Percentiles rank a stretch among this genome's conserved stretches.
Conservation (phyloP, 2,888 invertebrate genomes). For the Perdita meconis region DNA sequence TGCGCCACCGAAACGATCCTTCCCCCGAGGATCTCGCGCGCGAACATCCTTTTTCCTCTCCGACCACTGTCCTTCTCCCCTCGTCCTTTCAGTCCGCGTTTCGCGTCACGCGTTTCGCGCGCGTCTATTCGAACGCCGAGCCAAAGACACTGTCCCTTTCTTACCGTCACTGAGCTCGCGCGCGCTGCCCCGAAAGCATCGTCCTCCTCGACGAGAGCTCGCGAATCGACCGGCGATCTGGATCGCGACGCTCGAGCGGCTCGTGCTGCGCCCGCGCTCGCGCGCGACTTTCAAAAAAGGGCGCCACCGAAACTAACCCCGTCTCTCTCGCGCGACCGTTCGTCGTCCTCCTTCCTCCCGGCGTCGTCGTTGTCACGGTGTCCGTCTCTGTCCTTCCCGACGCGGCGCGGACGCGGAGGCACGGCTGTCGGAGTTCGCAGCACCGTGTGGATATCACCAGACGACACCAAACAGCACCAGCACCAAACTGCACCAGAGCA, state of each 20-base stretch:
- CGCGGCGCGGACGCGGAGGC: neutral
- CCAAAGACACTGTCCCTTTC: neutral
- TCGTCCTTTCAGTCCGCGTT: neutral
- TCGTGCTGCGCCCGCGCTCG: conserved; percentile 22
- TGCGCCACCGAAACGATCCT: conserved; percentile 26
- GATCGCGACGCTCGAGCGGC: conserved; percentile 3
- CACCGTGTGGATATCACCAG: conserved; percentile 41
- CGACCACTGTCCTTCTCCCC: neutral
- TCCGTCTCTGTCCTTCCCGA: neutral
- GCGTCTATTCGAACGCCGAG: neutral
- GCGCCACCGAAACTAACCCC: conserved; percentile 26
- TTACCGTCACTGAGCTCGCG: conserved; percentile 2
- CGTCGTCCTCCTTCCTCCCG: conserved; percentile 6
- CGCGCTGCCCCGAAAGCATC: conserved; percentile 7
- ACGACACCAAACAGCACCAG: conserved; percentile 45
- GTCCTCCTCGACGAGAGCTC: neutral
- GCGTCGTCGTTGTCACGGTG: neutral
- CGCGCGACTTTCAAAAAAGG: conserved; percentile 49
- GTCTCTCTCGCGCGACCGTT: neutral
- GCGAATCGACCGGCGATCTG: conserved; percentile 19
- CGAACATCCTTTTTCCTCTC: conserved; percentile 42
- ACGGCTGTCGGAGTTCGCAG: neutral
- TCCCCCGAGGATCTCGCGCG: conserved; percentile 27
- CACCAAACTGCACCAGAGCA: conserved; percentile 44
- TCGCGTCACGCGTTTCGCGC: no score